These are phyloP conservation scores for Chrysogorgia sp. DNA, from an alignment of 92 coral and sea anemone species.

Conservation along the genomic window DNA sequence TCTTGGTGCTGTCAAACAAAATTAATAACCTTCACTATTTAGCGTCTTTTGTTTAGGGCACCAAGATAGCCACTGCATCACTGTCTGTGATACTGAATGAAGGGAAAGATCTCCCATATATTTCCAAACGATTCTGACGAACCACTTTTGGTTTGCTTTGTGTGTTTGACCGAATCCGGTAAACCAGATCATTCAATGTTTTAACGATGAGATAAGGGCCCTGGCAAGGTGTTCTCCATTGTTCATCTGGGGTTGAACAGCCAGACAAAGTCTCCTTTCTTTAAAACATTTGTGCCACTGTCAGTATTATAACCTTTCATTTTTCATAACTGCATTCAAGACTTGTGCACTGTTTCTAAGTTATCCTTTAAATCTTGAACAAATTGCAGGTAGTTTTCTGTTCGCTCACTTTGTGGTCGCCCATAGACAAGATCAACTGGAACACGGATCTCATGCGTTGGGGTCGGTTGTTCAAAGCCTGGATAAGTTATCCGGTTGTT, in stretches of 20 bases:
- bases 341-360: slow-evolving; percentile 29
- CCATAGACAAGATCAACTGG: slow-evolving; percentile 25
- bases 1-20: no score
- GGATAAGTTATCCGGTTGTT: no score
- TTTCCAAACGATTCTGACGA: slow-evolving; percentile 39
- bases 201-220: slow-evolving; percentile 44
- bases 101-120: no score
- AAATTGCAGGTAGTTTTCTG: slow-evolving; percentile 13
- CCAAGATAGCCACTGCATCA: no score
- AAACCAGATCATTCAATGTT: slow-evolving; percentile 1
- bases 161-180: slow-evolving; percentile 26
- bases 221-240: slow-evolving; percentile 47
- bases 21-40: no score
- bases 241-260: slow-evolving; percentile 45
- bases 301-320: slow-evolving; percentile 42
- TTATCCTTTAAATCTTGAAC: slow-evolving; percentile 10
- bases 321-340: slow-evolving; percentile 13
- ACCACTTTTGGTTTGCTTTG: slow-evolving; percentile 49
- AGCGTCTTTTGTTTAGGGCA: no score
- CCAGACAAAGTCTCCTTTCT: slow-evolving; percentile 30
- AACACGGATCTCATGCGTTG: slow-evolving; percentile 5
- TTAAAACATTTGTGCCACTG: no score
- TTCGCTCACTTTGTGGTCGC: background rate
- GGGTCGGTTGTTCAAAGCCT: no score
- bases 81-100: no score